Percentiles rank a stretch among this genome's conserved stretches.
Evolutionary conservation across 2,888 invertebrate genomes (phyloP).

Genomic region (Stegana nigrithorax): DNA sequence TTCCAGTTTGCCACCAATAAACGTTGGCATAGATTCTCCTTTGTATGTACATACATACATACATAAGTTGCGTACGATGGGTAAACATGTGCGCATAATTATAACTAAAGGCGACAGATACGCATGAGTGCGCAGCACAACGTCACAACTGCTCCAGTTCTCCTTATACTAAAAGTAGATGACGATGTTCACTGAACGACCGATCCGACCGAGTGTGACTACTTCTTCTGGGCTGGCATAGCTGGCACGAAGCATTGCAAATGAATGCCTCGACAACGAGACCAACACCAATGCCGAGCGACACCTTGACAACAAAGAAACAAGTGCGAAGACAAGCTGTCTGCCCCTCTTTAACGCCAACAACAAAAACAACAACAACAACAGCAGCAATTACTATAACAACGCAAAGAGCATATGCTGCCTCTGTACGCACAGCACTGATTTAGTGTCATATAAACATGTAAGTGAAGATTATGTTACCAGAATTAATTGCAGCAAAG

Average conservation of each 20-base stretch:
- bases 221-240: not conserved
- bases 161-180: not conserved
- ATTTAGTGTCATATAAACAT: conserved; percentile 59
- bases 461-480: conserved; percentile 63
- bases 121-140: no score
- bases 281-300: not conserved
- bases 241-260: not conserved
- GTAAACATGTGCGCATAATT: no score
- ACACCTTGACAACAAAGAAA: conserved; percentile 13
- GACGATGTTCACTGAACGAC: no score
- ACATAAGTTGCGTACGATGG: no score
- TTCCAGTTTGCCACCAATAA: not conserved
- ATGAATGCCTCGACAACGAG: not conserved
- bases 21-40: conserved; percentile 1
- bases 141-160: not conserved
- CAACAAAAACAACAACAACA: no score
- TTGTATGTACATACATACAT: not conserved
- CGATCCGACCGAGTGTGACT: no score
- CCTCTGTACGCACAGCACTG: conserved; percentile 36
- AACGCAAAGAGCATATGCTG: conserved; percentile 1
- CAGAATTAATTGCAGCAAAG: conserved; percentile 60
- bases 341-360: not conserved
- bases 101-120: no score
- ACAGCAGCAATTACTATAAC: not conserved
- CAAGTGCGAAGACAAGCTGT: conserved; percentile 18